phyloP scores from a whole-genome alignment of 1,140 invertebrate genomes.

The Neodiprion virginianus region DNA sequence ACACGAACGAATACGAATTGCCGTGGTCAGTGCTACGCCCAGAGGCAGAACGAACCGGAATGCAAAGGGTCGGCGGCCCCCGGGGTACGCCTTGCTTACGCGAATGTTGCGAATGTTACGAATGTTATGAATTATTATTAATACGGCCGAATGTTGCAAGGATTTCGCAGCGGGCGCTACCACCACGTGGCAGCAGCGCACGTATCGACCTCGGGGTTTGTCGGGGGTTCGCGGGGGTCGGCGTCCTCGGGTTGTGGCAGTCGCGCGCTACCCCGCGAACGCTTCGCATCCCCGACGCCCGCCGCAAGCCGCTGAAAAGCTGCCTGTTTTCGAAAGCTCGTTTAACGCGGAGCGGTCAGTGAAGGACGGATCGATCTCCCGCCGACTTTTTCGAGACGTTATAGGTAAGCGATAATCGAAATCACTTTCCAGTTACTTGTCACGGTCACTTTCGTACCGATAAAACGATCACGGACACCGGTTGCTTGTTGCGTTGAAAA shows the following conservation, averaged over 20 bases:
- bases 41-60: neutral
- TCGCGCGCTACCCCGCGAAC: constrained; percentile 45
- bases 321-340: constrained; percentile 2
- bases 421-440: neutral
- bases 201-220: constrained; percentile 38
- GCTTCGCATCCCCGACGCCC: constrained; percentile 20
- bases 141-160: no score
- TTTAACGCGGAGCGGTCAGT: constrained; percentile 4
- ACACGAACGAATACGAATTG: neutral
- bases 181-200: constrained; percentile 49
- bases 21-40: neutral
- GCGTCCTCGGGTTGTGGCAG: constrained; percentile 33
- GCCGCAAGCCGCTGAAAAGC: neutral
- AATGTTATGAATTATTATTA: no score
- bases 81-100: neutral
- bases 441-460: neutral
- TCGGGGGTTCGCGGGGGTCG: constrained; percentile 27
- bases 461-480: no score
- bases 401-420: no score
- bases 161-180: constrained; percentile 28
- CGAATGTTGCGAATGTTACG: neutral
- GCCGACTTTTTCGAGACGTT: no score
- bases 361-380: constrained; percentile 9
- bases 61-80: no score
- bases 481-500: no score